phyloP scores from a whole-genome alignment of 2,113 vertebrate species.

The Caloenas nicobarica region DNA sequence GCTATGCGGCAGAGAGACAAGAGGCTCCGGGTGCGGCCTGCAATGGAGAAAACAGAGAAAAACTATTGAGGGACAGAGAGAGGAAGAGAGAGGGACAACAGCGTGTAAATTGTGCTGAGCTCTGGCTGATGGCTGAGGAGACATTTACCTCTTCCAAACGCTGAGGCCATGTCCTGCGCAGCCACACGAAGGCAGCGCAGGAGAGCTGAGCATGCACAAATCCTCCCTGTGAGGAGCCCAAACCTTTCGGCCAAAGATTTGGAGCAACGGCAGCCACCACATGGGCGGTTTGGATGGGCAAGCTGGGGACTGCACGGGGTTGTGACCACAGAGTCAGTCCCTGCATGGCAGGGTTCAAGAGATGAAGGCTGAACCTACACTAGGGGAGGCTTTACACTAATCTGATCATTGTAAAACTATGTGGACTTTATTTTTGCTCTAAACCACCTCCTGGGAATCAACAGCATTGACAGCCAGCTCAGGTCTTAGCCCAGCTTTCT shows the following conservation, averaged over 20 bases:
- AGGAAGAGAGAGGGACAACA: neutral
- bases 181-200: fast-evolving
- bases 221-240: neutral
- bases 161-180: neutral
- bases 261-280: neutral
- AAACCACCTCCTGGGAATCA: neutral
- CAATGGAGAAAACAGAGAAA: neutral
- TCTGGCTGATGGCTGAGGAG: neutral
- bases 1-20: conserved; percentile 86
- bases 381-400: neutral
- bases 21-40: conserved; percentile 82
- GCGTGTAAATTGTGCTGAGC: neutral
- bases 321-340: fast-evolving
- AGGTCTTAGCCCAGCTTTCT: neutral
- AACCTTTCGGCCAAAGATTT: neutral
- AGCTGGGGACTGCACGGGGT: neutral
- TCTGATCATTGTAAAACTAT: neutral
- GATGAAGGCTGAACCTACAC: neutral
- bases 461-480: neutral
- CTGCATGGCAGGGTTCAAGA: neutral
- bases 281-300: neutral
- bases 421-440: neutral
- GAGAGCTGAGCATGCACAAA: neutral
- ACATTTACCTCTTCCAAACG: neutral
- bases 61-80: neutral